Base-by-base conservation (phyloP, 1,140 invertebrate species). In the Cecropterus lyciades region DNA sequence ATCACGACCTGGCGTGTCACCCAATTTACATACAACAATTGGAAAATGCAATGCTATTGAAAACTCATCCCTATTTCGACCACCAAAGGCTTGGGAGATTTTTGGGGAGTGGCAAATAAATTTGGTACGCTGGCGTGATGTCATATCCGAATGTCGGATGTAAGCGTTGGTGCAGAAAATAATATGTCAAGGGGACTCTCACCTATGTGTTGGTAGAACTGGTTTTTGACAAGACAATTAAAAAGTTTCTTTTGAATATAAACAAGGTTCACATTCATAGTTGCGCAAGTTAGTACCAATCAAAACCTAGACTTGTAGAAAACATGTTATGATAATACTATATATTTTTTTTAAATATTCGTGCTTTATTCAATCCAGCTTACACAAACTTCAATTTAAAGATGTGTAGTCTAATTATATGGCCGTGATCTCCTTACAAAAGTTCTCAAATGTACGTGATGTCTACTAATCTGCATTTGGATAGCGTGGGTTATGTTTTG, bases 81-180 rank as follows among this genome's bases (percentile, higher is more conserved):
- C 51, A 17, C 53, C 62, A 65, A 72, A 70, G 59, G 46, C 56
- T 59, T 24, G 11, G 16, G 24, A 33, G 13, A 52, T 33, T 51
- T 55, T 62, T 48, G n/a, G 5, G 27, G 3, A 17, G 13, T 14
- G 20, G 48, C 37, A 60, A 66, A 66, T 46, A 59, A 55, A 48
- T 55, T 69, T 69, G 14, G 43, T 49, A 33, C 66, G 60, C 56
- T 73, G 43, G 9, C 57, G 55, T 63, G 62, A 60, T 57, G 62
- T 67, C 74, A 75, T 81, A 79, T 77, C 65, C 74, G 80, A 77
- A 79, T 80, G 67, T 67, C 55, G 49, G 65, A 64, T 64, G 59
- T 68, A 78, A 67, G 70, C 82, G 69, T 67, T 67, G 75, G 71
- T 52, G 85, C 82, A 80, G 80, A 85, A 83, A 85, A 87, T 85